Base-by-base conservation (phyloP, 2,797 vertebrate genomes). In the Chiroxiphia lanceolata region DNA sequence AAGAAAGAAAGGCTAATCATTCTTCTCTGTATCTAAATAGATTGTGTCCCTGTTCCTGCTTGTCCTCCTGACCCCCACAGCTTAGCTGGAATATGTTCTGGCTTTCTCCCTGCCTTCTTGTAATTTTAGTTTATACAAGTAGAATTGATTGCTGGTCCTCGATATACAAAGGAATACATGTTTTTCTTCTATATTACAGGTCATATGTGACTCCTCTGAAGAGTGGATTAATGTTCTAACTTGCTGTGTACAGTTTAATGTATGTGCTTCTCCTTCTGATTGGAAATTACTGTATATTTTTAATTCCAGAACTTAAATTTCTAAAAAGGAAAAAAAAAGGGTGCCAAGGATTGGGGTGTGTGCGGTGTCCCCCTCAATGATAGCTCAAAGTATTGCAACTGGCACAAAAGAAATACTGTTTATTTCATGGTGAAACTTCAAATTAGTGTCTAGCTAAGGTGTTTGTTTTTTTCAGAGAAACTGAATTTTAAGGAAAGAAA, bases 61-160 rank as follows among this genome's bases (percentile, higher is more conserved):
- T 42, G 67, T 36, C 19, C 14, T 29, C 8, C 3, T 2, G 60
- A 6, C 1, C 2, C 8, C 4, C 3, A 27, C 48, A 36, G 3
- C 10, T 75, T 75, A 47, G 40, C 4, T 68, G 42, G 34, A 48
- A 47, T 34, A 33, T 54, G 15, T 38, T 33, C 26, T 54, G 31
- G 13, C 21, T 40, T 68, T 45, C 26, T 6, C 4, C 2, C 51
- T 53, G 8, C 15, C 8, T 11, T 4, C 45, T 17, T 42, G 16
- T 64, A 79, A 27, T 83, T 83, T 56, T 53, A 42, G 21, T 51
- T 17, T 3, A 1, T 53, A 20, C 27, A 31, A 5, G 13, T 68
- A 59, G 45, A 77, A 77, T 21, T 20, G n/a, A 57, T 23, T 44
- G 9, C 26, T 75, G 7, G 51, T 80, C 42, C 51, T 80, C 61